Conservation (phyloP, 2,888 invertebrate genomes). For the Prionchulus punctatus region DNA sequence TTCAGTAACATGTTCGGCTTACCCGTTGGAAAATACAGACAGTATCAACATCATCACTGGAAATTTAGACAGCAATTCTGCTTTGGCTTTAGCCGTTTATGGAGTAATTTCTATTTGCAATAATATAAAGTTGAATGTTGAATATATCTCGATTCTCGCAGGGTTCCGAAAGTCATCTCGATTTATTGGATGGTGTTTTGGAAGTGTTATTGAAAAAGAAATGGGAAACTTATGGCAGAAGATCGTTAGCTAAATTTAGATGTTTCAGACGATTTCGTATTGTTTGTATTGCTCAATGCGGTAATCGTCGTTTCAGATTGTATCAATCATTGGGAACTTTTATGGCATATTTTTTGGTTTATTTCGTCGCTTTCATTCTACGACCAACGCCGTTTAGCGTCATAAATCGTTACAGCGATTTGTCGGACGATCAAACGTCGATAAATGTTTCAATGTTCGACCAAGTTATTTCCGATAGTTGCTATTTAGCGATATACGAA, state of each 20-base stretch:
- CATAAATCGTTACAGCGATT: too few species aligned
- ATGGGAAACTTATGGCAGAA: constrained; percentile 92
- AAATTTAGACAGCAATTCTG: constrained; percentile 78
- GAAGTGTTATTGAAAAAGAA: constrained; percentile 85
- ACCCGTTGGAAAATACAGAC: constrained; percentile 81
- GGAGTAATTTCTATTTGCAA: constrained; percentile 51
- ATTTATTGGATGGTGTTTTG: constrained; percentile 78
- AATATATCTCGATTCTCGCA: too few species aligned
- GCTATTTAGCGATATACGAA: neutral
- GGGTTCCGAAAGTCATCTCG: constrained; percentile 85
- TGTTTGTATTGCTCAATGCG: neutral
- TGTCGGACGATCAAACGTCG: neutral
- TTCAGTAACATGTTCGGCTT: constrained; percentile 81
- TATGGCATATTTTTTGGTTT: constrained; percentile 70
- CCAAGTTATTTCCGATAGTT: neutral
- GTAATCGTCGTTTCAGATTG: constrained; percentile 57
- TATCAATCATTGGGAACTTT: constrained; percentile 80
- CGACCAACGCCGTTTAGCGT: constrained; percentile 49
- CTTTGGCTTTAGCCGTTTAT: constrained; percentile 83
- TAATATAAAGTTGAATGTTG: too few species aligned
- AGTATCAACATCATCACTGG: constrained; percentile 80
- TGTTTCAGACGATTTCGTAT: neutral
- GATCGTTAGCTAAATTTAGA: constrained; percentile 36
- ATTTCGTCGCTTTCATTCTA: constrained; percentile 67
- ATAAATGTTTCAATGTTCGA: neutral